Percentiles rank a stretch among this genome's conserved stretches.
These are phyloP conservation scores for Huso huso DNA, from an alignment of 2,797 vertebrate genomes.

Conservation along the genomic window DNA sequence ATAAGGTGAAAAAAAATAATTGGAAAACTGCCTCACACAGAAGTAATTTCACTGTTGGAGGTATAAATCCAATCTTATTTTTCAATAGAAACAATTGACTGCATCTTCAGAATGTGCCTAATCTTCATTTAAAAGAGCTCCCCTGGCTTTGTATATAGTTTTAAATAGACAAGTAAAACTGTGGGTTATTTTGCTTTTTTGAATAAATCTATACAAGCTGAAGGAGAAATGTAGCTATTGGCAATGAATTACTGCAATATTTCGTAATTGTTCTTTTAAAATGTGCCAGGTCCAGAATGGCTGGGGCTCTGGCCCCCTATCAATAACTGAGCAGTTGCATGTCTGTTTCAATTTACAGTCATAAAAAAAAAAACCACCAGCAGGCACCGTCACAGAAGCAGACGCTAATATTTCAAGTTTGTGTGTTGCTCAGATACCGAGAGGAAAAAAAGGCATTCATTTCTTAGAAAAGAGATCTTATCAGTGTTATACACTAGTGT, in stretches of 20 bases:
- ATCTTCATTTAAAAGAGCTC: not conserved
- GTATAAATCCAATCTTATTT: conserved; percentile 12
- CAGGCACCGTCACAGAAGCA: not conserved
- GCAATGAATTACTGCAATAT: not conserved
- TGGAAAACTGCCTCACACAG: conserved; percentile 4
- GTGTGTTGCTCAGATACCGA: not conserved
- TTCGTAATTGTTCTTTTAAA: too few relatives aligned
- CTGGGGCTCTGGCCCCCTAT: not conserved
- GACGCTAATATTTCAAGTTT: not conserved
- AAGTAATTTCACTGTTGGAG: conserved; percentile 4
- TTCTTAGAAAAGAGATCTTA: too few relatives aligned
- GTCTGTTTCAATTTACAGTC: not conserved
- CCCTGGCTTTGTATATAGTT: not conserved
- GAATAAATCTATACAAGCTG: not conserved
- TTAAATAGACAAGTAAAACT: not conserved
- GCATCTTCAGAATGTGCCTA: not conserved
- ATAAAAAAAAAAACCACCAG: not conserved
- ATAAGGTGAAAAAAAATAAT: conserved; percentile 10
- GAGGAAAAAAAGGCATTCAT: not conserved
- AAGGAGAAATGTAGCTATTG: not conserved
- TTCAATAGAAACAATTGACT: conserved; percentile 5
- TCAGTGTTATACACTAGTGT: too few relatives aligned
- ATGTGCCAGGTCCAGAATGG: too few relatives aligned
- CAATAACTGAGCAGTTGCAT: not conserved
- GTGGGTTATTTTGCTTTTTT: not conserved